Evolutionary conservation across 2,113 vertebrate genomes (phyloP), one percentile per base, ranked within the genome.

Genomic region (Felis chaus): DNA sequence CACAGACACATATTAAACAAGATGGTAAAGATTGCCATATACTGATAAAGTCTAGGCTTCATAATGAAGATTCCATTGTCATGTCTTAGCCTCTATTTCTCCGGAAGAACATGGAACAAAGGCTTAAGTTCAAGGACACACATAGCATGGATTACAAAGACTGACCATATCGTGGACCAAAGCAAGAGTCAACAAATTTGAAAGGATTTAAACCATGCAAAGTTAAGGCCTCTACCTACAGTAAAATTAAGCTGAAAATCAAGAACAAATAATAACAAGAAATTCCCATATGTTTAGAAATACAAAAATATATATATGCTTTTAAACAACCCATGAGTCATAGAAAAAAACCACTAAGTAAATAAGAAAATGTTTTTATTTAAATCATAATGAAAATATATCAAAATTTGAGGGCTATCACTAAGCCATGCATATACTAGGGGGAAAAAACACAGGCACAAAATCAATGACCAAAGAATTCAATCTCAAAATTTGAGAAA

Each of bases 341-440:
- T 73, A 88, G 41, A 65, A 95, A 95, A 19, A 95, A 76, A 95
- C 84, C 57, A 88, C 21, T 68, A 82, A 69, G 39, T 12, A 97
- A 96, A 88, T 92, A 36, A 95, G 78, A 96, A 93, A 82, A 89
- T 71, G 76, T 41, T 95, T 93, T 91, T 78, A 66, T 84, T 88
- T 90, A 31, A 84, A 91, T 69, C 50, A 65, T 69, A 91, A 81
- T 86, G 19, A 93, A 95, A 95, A 80, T 81, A 57, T 65, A 92
- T 21, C 69, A 76, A 92, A 86, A 74, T 87, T 81, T 89, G 48
- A 89, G 39, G 53, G 39, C 12, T 53, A 33, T 74, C 25, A 86
- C 79, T 89, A 65, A 91, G 9, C 33, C 13, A 73, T 61, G 23
- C 18, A 45, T 57, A n/a, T 29, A 66, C 74, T 79, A 78, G 61